Evolutionary conservation across 2,797 vertebrate genomes (phyloP), one percentile per base, ranked within the genome.

Genomic region (Babyrousa celebensis): DNA sequence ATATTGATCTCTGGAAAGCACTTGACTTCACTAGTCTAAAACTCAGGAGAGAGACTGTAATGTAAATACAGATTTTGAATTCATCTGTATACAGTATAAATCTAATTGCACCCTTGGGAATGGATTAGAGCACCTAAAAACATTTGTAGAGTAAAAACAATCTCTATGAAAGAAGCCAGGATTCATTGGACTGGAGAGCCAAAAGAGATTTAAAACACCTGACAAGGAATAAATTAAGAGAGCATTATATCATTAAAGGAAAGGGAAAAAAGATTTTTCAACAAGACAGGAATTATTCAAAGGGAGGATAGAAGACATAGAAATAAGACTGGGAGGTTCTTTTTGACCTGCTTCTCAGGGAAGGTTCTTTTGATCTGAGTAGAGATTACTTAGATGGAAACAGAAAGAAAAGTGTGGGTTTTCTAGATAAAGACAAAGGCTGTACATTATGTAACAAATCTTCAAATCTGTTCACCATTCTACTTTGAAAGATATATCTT

Each of bases 191-290:
- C 17, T 71, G 14, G 8, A 36, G 48, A 87, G 7, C 56, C 40
- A 95, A 96, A 89, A 65, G 54, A 85, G 36, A 94, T 86, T 94
- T 96, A 94, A 89, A 95, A 32, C 1, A 0, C 67, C 18, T 93
- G 82, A 62, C 74, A 86, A 95, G 48, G 95, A 96, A 89, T 87
- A 96, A 97, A 77, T 58, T 89, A 79, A 92, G n/a, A 93, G 36
- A 84, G n/a, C 43, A 70, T 91, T 97, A 86, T 75, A 79, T 87
- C 71, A 97, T 68, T 89, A 86, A 89, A 95, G 29, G 71, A 90
- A 95, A 84, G 83, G 32, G 15, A 86, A 95, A 18, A 97, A 5
- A 65, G 27, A 27, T 87, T 90, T 94, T 95, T 96, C 85, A 96
- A 84, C 20, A 84, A 67, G 92, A 70, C 48, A 94, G 79, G 11